phyloP scores from a whole-genome alignment of 2,888 invertebrate species.

The Latrodectus elegans region DNA sequence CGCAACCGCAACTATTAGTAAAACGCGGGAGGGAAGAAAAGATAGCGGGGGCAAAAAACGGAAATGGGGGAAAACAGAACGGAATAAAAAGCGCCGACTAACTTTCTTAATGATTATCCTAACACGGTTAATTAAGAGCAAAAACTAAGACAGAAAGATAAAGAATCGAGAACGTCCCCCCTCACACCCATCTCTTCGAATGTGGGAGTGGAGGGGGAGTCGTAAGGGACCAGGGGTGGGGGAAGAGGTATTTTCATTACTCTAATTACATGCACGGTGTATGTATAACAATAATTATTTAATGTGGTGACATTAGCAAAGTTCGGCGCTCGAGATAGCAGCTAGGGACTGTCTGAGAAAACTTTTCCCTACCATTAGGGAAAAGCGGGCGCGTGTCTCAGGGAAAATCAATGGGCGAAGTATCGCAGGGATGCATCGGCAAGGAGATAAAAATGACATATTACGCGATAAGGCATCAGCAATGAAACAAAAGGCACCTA shows the following conservation, averaged over 20 bases:
- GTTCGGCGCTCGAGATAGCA: constrained; percentile 35
- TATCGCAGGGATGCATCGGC: constrained; percentile 26
- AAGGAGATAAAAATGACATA: constrained; percentile 69
- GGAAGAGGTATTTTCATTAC: constrained; percentile 63
- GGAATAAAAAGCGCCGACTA: constrained; percentile 26
- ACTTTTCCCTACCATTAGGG: constrained; percentile 57
- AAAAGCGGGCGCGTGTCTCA: constrained; percentile 1
- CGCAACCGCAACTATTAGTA: constrained; percentile 58
- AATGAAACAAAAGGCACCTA: constrained; percentile 66
- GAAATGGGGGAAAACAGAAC: constrained; percentile 24
- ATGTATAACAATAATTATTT: constrained; percentile 69
- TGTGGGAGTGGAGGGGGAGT: not conserved
- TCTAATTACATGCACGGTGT: constrained; percentile 68
- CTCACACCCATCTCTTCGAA: no score
- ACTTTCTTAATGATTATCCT: constrained; percentile 69
- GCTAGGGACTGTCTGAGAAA: constrained; percentile 41
- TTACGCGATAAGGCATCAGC: constrained; percentile 69
- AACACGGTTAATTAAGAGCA: constrained; percentile 65
- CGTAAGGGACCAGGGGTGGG: not conserved
- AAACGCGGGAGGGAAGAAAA: constrained; percentile 17
- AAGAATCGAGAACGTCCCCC: constrained; percentile 10
- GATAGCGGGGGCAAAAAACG: constrained; percentile 39
- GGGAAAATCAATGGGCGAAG: constrained; percentile 46
- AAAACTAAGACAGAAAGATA: constrained; percentile 66
- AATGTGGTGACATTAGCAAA: constrained; percentile 69